These are phyloP conservation scores for Pachyseris speciosa DNA, from an alignment of 64 coral and sea anemone genomes.

Conservation along the genomic window DNA sequence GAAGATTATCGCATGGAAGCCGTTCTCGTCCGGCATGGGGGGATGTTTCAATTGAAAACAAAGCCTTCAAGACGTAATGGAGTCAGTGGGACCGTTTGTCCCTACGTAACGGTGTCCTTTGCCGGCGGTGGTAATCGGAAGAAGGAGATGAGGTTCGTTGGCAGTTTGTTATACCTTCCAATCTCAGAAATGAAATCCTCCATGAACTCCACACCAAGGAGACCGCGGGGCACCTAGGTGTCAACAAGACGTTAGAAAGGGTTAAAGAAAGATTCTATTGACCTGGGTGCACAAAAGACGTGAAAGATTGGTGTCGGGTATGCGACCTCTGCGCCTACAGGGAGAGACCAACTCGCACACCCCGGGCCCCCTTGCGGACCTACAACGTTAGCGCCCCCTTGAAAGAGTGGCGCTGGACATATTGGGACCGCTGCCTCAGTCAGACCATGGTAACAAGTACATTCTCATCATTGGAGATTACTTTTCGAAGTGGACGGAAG, in stretches of 20 bases:
- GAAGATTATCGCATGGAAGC: too few relatives aligned
- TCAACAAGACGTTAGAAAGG: too few relatives aligned
- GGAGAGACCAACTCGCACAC: neutral
- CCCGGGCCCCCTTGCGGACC: neutral
- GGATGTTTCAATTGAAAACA: slow-evolving; percentile 19
- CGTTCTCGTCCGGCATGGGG: too few relatives aligned
- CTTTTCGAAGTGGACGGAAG: slow-evolving; percentile 5
- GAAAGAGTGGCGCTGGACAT: slow-evolving; percentile 20
- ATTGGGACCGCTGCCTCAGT: too few relatives aligned
- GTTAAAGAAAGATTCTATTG: slow-evolving; percentile 46
- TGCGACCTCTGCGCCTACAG: slow-evolving; percentile 39
- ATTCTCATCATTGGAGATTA: neutral
- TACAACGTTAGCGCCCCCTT: neutral
- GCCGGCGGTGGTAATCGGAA: neutral
- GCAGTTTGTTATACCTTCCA: slow-evolving; percentile 11
- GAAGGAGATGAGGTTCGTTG: neutral
- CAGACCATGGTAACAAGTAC: neutral
- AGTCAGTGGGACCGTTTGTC: too few relatives aligned
- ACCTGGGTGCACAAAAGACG: neutral
- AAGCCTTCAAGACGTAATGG: too few relatives aligned
- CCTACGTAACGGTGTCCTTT: too few relatives aligned
- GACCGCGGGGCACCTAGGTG: too few relatives aligned
- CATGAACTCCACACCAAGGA: too few relatives aligned
- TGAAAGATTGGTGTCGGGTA: slow-evolving; percentile 34
- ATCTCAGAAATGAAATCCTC: neutral